Evolutionary conservation across 2,888 invertebrate genomes (phyloP).

Genomic region (Drosophila quinaria): DNA sequence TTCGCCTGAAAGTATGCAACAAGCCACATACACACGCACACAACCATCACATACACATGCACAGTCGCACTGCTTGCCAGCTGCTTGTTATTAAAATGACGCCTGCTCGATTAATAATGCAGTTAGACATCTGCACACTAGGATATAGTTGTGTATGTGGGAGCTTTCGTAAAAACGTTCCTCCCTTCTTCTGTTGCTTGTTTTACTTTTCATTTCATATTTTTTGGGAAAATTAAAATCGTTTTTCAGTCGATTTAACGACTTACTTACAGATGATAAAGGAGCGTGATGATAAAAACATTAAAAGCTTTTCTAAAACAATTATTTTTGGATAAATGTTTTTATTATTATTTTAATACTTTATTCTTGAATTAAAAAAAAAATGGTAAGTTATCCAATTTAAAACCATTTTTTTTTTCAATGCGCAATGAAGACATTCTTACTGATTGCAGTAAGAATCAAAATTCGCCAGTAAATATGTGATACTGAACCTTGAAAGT

Average conservation of each 20-base stretch:
- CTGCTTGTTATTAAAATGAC: constrained; percentile 46
- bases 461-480: no score
- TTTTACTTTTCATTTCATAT: background rate
- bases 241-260: constrained; percentile 12
- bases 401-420: no score
- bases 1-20: constrained; percentile 42
- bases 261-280: no score
- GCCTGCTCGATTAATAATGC: constrained; percentile 50
- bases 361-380: no score
- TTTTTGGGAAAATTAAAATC: background rate
- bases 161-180: background rate
- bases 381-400: no score
- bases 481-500: background rate
- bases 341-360: no score
- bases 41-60: background rate
- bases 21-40: constrained; percentile 3
- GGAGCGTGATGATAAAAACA: no score
- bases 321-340: no score
- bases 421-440: no score
- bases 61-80: constrained; percentile 1
- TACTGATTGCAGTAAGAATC: no score
- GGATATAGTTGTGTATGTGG: background rate
- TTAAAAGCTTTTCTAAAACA: no score
- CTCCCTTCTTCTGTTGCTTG: background rate
- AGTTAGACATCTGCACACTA: constrained; percentile 21